Evolutionary conservation across 2,888 invertebrate genomes (phyloP).

Genomic region (Micropterix aruncella): DNA sequence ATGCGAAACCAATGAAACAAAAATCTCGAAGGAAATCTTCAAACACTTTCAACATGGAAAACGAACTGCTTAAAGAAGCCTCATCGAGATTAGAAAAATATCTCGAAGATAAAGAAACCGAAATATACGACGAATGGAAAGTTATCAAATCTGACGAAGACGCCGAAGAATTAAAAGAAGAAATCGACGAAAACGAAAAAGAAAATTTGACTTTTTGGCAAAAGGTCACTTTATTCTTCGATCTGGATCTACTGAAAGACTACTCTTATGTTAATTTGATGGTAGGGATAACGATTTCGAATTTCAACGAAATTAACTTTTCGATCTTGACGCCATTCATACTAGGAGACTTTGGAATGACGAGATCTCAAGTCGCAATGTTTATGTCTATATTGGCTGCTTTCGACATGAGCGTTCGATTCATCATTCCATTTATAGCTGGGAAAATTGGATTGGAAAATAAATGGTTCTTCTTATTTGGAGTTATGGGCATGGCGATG

Average conservation of each 20-base stretch:
- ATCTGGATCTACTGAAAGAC: conserved; percentile 54
- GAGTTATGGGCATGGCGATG: conserved; percentile 49
- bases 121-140: conserved; percentile 13
- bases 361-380: conserved; percentile 43
- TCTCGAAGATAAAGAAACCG: conserved; percentile 25
- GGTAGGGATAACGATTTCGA: conserved; percentile 54
- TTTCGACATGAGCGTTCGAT: conserved; percentile 48
- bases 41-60: conserved; percentile 45
- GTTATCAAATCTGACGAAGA: conserved; percentile 21
- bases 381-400: conserved; percentile 56
- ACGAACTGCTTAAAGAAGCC: conserved; percentile 40
- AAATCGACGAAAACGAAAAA: conserved; percentile 18
- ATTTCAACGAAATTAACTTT: conserved; percentile 59
- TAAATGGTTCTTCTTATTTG: conserved; percentile 54
- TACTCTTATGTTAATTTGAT: conserved; percentile 55
- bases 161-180: conserved; percentile 15
- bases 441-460: conserved; percentile 57
- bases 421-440: conserved; percentile 53
- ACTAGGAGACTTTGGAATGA: conserved; percentile 50
- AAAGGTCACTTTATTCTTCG: conserved; percentile 51
- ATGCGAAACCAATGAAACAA: neutral
- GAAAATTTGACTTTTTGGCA: conserved; percentile 29
- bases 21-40: conserved; percentile 28
- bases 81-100: conserved; percentile 38
- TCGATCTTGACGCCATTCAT: conserved; percentile 60